Base-by-base conservation (phyloP, 2,888 invertebrate genomes). In the Noctua comes region DNA sequence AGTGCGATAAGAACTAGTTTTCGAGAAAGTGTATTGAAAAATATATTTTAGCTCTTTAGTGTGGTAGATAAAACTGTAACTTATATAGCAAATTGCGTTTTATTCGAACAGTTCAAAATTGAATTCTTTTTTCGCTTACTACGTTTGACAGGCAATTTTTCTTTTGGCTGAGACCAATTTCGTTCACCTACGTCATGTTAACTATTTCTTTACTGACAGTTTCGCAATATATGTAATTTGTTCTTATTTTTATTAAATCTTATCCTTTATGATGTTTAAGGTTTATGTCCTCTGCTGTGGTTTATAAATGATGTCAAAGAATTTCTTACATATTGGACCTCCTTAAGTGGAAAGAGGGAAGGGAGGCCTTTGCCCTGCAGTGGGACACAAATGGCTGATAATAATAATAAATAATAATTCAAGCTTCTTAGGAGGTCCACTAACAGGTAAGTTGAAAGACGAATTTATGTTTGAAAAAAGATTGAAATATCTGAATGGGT, bases 71-170 rank as follows among this genome's bases (percentile, higher is more conserved):
- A 48, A 24, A 16, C 10, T 31, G 21, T 82, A 43, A 40, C 46
- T 43, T 51, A 82, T 40, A 54, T 70, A 76, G 71, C 51, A 76
- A 68, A 83, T 85, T 13, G 1, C 24, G 21, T 73, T 73, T 46
- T 68, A 82, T 73, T 83, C 21, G 31, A 73, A 73, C 57, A 73
- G 24, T 65, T 70, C 66, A 83, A 83, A 81, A 82, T 77, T 73
- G 70, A 83, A 85, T 83, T 68, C 8, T 65, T 48, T 84, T 72
- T 76, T 82, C 66, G 62, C 66, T 73, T 36, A 70, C 46, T 57
- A 64, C 31, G 13, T 27, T 76, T 85, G 86, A 81, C 82, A 81
- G 65, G 82, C 65, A 70, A 85, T 83, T 64, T 73, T 51, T 73
- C 69, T 82, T 57, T 43, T 13, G 48, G 62, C 57, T 43, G 43